Evolutionary conservation across 2,888 invertebrate genomes (phyloP).

Genomic region (Dione vanillae): DNA sequence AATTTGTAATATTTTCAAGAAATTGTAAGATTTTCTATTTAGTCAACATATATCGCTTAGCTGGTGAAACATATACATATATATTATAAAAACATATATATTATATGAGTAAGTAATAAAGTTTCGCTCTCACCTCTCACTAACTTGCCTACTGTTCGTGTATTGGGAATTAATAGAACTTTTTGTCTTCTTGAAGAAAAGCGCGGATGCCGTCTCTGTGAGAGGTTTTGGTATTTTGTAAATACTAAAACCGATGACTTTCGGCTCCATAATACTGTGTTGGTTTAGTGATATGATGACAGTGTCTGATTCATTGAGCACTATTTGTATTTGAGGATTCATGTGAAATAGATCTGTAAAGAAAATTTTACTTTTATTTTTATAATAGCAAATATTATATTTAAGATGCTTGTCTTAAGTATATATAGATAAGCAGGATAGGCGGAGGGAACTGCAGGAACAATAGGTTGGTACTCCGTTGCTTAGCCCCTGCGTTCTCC

Average conservation of each 20-base stretch:
- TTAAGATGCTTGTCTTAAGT: too few species aligned
- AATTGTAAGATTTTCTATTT: too few species aligned
- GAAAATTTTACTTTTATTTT: neutral
- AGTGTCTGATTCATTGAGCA: constrained; percentile 86
- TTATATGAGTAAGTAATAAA: neutral
- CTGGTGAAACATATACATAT: neutral
- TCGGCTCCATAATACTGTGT: constrained; percentile 95
- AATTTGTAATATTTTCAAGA: too few species aligned
- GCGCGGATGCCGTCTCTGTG: constrained; percentile 90
- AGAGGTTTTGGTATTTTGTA: constrained; percentile 89
- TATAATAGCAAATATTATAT: too few species aligned
- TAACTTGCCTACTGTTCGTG: constrained; percentile 95
- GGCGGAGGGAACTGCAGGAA: too few species aligned
- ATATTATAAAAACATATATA: too few species aligned
- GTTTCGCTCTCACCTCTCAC: constrained; percentile 62
- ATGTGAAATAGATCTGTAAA: constrained; percentile 93
- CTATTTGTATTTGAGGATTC: constrained; percentile 94
- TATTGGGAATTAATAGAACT: constrained; percentile 95
- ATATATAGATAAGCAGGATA: too few species aligned
- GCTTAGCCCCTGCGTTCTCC: too few species aligned
- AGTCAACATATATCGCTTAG: constrained; percentile 5
- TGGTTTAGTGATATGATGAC: constrained; percentile 94
- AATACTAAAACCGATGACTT: constrained; percentile 95
- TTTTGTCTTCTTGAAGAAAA: constrained; percentile 93
- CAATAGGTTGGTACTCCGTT: too few species aligned